A percentile compares a stretch with the other conserved stretches of the same genome.
These are phyloP conservation scores for Colletes collaris DNA, from an alignment of 2,888 invertebrate species.

Conservation along the genomic window DNA sequence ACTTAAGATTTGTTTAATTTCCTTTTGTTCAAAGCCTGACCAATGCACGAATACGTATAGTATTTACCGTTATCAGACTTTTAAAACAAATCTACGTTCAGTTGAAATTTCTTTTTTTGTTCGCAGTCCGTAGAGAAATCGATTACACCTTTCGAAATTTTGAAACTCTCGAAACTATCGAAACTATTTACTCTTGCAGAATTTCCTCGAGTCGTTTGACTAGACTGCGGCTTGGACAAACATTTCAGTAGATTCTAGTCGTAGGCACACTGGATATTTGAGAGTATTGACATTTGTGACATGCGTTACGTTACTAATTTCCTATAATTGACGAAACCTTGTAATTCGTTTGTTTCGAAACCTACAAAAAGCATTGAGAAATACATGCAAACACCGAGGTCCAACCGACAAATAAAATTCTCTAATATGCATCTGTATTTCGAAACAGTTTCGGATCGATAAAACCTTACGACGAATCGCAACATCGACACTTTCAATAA, in stretches of 20 bases:
- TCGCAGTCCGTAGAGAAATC: neutral
- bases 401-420: constrained; percentile 9
- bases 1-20: too few species aligned
- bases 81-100: neutral
- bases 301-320: constrained; percentile 23
- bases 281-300: constrained; percentile 14
- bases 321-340: constrained; percentile 11
- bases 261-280: constrained; percentile 24
- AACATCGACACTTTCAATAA: neutral
- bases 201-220: constrained; percentile 37
- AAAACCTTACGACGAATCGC: neutral
- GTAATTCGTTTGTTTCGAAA: constrained; percentile 17
- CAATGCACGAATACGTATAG: constrained; percentile 16
- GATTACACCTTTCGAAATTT: neutral
- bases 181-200: too few species aligned
- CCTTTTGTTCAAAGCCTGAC: neutral
- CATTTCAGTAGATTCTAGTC: constrained; percentile 1
- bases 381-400: constrained; percentile 15
- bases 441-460: neutral
- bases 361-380: constrained; percentile 18
- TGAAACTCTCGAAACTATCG: neutral
- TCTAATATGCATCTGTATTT: constrained; percentile 2
- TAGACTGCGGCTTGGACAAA: constrained; percentile 40
- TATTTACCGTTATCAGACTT: constrained; percentile 20
- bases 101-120: constrained; percentile 3